Base-by-base conservation (phyloP, 2,113 vertebrate species). In the Ellobius talpinus region DNA sequence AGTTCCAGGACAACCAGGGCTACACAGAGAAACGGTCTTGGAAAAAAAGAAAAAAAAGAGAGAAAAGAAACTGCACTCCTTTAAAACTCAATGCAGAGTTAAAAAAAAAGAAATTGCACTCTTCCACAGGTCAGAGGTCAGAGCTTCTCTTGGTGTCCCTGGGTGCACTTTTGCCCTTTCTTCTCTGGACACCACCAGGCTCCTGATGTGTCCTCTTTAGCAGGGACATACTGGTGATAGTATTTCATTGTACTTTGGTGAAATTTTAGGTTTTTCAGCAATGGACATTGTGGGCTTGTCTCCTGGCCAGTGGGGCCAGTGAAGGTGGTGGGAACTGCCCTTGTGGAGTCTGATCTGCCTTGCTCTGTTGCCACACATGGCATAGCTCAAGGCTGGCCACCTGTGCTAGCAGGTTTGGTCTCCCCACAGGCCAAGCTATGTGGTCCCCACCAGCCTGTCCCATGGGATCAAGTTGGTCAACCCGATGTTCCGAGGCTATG, bases 401-500 rank as follows among this genome's bases (percentile, higher is more conserved):
- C 42, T 39, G 91, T 63, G 82, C 87, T 98, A 68, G 98, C 0
- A 1, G 42, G 9, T 89, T 29, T 92, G 68, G 14, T 95, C 94
- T 98, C 84, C 89, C 50, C 77, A 50, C 98, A 99, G 99, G 96
- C 99, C 99, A 2, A 99, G 99, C 98, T 99, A 99, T 0, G 99
- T 99, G 72, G 99, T 99, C 82, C 99, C 99, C 42, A 99, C 99
- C 98, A 99, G 99, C 96, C 98, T 99, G 17, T 99, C 99, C 66
- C 99, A 99, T 9, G 99, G 99, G 93, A 99, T 99, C 98, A 99
- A 99, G 98, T 98, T 99, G 78, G 99, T 99, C 97, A 99, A 99
- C 98, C 99, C 99, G 52, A 99, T 99, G 99, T 99, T 99, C 98
- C 99, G 99, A 90, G 99, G 99, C 97, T 99, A 99, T 42, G 99